phyloP scores from a whole-genome alignment of 2,113 vertebrate species.

The Xenopus borealis region DNA sequence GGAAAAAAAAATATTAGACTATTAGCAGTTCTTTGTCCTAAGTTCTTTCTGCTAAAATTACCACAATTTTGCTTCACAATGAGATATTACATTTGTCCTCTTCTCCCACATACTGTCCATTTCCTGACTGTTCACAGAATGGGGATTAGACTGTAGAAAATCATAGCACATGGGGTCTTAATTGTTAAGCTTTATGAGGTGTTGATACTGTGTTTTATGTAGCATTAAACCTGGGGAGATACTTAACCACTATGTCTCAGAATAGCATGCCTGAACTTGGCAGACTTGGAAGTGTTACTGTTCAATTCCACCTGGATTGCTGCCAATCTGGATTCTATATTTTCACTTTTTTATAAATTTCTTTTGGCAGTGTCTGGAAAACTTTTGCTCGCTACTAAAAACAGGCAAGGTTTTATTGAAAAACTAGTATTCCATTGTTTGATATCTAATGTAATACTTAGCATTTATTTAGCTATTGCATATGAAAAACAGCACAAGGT shows the following conservation, averaged over 20 bases:
- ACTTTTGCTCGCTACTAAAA: slow-evolving; percentile 72
- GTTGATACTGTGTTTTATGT: slow-evolving; percentile 57
- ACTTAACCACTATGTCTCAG: slow-evolving; percentile 62
- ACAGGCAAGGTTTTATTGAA: slow-evolving; percentile 65
- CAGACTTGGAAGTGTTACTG: slow-evolving; percentile 58
- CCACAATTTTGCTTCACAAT: slow-evolving; percentile 11
- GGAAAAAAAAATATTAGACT: no score
- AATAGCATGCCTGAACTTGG: slow-evolving; percentile 61
- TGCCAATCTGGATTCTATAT: slow-evolving; percentile 64
- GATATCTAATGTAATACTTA: no score
- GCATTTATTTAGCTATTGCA: no score
- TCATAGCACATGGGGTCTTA: slow-evolving; percentile 44
- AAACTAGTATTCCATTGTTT: slow-evolving; percentile 50
- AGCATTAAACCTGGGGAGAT: slow-evolving; percentile 64
- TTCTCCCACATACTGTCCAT: slow-evolving; percentile 54
- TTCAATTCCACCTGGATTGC: slow-evolving; percentile 65
- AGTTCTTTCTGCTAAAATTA: neutral
- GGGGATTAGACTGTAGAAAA: slow-evolving; percentile 50
- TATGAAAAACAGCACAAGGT: no score
- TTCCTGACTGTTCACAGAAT: slow-evolving; percentile 60
- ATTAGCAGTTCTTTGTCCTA: no score
- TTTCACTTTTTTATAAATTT: slow-evolving; percentile 72
- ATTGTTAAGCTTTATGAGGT: slow-evolving; percentile 50
- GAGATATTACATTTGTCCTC: slow-evolving; percentile 28
- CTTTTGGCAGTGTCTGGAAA: slow-evolving; percentile 71